Evolutionary conservation across 2,113 vertebrate genomes (phyloP).

Genomic region (Gymnobelideus leadbeateri): DNA sequence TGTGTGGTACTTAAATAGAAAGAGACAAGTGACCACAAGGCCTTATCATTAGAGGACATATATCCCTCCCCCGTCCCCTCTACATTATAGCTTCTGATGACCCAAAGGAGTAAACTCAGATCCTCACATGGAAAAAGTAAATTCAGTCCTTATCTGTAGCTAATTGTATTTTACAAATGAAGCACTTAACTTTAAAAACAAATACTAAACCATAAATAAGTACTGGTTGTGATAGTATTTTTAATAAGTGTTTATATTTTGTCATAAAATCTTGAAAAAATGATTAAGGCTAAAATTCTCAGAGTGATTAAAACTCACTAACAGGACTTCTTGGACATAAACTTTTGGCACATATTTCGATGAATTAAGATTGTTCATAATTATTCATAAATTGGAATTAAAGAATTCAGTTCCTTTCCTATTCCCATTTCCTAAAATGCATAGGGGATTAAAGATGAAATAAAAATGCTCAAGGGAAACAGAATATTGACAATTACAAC

Average conservation of each 20-base stretch:
- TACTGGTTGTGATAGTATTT: background rate
- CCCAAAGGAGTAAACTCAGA: background rate
- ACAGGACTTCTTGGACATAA: conserved; percentile 41
- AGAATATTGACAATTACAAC: background rate
- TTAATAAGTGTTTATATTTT: background rate
- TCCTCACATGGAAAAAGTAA: background rate
- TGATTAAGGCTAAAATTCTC: conserved; percentile 27
- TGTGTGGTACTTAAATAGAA: background rate
- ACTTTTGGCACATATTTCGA: conserved; percentile 3
- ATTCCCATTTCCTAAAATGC: background rate
- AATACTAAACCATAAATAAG: background rate
- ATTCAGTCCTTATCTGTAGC: background rate
- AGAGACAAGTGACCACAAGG: background rate
- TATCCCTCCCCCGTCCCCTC: background rate
- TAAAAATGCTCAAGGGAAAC: background rate
- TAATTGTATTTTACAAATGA: background rate
- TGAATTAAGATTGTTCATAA: conserved; percentile 5
- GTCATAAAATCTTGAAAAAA: background rate
- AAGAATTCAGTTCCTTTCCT: background rate
- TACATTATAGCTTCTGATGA: background rate
- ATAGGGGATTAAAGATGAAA: conserved; percentile 31
- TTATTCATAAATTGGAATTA: conserved; percentile 46
- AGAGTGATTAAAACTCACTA: conserved; percentile 47
- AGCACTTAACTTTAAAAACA: background rate
- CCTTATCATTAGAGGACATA: background rate